Conservation (phyloP, 2,113 vertebrate species). For the Callospermophilus lateralis region DNA sequence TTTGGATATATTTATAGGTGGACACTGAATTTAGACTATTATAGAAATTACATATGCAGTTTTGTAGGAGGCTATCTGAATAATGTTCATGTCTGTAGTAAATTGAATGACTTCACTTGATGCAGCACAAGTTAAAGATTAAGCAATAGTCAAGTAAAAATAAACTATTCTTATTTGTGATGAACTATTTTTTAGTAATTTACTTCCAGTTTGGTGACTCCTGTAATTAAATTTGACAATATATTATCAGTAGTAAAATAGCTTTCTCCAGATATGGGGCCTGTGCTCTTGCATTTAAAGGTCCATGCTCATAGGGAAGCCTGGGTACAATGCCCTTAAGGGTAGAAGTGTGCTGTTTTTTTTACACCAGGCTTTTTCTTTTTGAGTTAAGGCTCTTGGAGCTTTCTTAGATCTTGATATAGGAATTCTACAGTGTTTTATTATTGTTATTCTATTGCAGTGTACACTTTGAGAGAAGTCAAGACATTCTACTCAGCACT, state of each 20-base stretch:
- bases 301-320: not conserved
- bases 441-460: not conserved
- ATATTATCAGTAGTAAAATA: not conserved
- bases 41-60: not conserved
- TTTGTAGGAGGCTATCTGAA: not conserved
- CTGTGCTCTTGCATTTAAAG: not conserved
- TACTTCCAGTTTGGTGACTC: not conserved
- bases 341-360: not conserved
- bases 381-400: not conserved
- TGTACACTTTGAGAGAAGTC: not conserved
- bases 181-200: not conserved
- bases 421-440: not conserved
- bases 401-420: not conserved
- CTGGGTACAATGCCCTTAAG: not conserved
- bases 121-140: not conserved
- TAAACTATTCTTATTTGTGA: not conserved
- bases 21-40: conserved; percentile 68
- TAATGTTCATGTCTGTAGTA: not conserved
- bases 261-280: not conserved
- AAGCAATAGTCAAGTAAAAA: not conserved
- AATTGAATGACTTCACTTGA: not conserved
- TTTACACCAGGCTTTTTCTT: not conserved
- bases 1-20: conserved; percentile 72
- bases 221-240: not conserved
- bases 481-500: not conserved